A percentile compares a stretch with the other conserved stretches of the same genome.
These are phyloP conservation scores for Cistogaster globosa DNA, from an alignment of 2,888 invertebrate species.

Conservation along the genomic window DNA sequence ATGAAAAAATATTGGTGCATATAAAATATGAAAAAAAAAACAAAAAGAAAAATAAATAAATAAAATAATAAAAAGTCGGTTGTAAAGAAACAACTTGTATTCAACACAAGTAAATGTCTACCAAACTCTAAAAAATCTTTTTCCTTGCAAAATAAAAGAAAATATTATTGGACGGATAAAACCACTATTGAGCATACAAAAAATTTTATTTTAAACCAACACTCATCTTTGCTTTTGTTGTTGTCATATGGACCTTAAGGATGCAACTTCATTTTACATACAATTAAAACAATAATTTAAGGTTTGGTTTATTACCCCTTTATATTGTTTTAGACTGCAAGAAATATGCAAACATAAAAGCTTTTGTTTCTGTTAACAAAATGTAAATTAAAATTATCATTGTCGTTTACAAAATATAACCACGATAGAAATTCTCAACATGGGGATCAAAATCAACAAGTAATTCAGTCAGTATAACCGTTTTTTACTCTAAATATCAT, in stretches of 20 bases:
- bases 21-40: neutral
- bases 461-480: too few species aligned
- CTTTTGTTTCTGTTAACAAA: conserved; percentile 59
- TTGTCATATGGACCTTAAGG: conserved; percentile 5
- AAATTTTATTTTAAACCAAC: conserved; percentile 25
- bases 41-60: too few species aligned
- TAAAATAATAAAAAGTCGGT: too few species aligned
- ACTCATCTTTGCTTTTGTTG: neutral
- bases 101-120: conserved; percentile 24
- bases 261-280: neutral
- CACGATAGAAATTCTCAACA: too few species aligned
- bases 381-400: conserved; percentile 57
- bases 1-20: neutral
- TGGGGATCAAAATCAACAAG: too few species aligned
- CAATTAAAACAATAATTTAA: neutral
- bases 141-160: conserved; percentile 7
- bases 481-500: too few species aligned
- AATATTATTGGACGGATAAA: conserved; percentile 8
- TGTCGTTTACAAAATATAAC: too few species aligned
- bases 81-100: conserved; percentile 43
- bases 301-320: conserved; percentile 7
- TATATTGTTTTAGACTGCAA: neutral
- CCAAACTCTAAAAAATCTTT: neutral
- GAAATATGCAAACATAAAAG: conserved; percentile 42
- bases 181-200: conserved; percentile 34